phyloP scores from a whole-genome alignment of 2,797 vertebrate species.

The Falco naumanni region DNA sequence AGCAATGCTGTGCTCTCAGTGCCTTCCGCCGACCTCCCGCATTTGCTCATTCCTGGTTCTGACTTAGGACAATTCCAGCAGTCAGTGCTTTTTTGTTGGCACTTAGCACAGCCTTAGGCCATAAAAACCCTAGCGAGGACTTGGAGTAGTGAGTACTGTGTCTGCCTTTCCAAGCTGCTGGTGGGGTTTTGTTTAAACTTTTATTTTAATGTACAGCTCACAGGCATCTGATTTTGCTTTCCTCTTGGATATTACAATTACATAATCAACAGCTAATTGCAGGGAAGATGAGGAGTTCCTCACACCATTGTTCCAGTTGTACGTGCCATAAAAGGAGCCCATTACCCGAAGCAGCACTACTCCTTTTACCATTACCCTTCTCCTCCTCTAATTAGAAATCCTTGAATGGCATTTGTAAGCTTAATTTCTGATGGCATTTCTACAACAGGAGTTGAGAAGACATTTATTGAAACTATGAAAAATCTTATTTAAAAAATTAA shows the following conservation, averaged over 20 bases:
- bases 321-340: not conserved
- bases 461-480: not conserved
- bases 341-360: not conserved
- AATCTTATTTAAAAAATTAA: not conserved
- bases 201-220: not conserved
- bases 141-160: accelerated
- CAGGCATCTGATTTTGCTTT: not conserved
- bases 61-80: not conserved
- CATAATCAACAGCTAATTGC: not conserved
- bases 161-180: not conserved
- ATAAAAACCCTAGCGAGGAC: accelerated
- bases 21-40: not conserved
- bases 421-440: not conserved
- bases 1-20: not conserved
- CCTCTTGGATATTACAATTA: not conserved
- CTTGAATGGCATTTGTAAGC: not conserved
- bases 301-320: not conserved
- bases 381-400: not conserved
- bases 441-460: not conserved
- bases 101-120: not conserved
- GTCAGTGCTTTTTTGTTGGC: not conserved
- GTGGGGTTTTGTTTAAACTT: not conserved
- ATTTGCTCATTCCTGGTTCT: not conserved
- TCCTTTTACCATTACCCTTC: not conserved
- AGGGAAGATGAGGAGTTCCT: not conserved